Conservation (phyloP, 1,140 invertebrate genomes). For the Macrostomum lignano region DNA sequence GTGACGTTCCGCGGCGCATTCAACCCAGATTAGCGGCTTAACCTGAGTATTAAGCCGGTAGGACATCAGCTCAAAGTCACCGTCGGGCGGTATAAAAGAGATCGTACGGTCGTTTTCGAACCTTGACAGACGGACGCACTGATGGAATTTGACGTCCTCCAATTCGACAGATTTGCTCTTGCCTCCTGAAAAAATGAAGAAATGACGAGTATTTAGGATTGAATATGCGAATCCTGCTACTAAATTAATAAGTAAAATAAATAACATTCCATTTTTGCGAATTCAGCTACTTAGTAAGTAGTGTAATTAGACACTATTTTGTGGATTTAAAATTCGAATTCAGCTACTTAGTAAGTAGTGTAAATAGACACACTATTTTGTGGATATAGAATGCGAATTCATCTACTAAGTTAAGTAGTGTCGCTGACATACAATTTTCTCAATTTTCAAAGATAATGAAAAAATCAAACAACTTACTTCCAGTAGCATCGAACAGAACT, state of each 20-base stretch:
- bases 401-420: too few relatives aligned
- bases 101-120: conserved; percentile 98
- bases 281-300: too few relatives aligned
- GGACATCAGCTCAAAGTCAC: conserved; percentile 99
- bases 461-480: conserved; percentile 32
- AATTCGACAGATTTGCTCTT: conserved; percentile 95
- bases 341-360: too few relatives aligned
- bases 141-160: conserved; percentile 98
- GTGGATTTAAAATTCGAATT: too few relatives aligned
- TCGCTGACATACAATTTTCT: conserved; percentile 2
- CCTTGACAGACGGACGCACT: conserved; percentile 74
- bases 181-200: conserved; percentile 31
- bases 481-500: conserved; percentile 87
- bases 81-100: conserved; percentile 93
- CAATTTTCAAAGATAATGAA: conserved; percentile 3
- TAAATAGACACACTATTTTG: too few relatives aligned
- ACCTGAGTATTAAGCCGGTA: conserved; percentile 48
- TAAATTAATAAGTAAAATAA: too few relatives aligned
- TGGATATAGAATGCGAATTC: conserved; percentile 4
- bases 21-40: conserved; percentile 96
- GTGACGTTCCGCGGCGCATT: conserved; percentile 93
- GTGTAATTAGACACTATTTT: too few relatives aligned
- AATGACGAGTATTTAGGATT: too few relatives aligned
- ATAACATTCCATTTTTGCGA: too few relatives aligned
- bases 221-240: too few relatives aligned